Conservation (phyloP, 2,888 invertebrate genomes). For the Melieria omissa region DNA sequence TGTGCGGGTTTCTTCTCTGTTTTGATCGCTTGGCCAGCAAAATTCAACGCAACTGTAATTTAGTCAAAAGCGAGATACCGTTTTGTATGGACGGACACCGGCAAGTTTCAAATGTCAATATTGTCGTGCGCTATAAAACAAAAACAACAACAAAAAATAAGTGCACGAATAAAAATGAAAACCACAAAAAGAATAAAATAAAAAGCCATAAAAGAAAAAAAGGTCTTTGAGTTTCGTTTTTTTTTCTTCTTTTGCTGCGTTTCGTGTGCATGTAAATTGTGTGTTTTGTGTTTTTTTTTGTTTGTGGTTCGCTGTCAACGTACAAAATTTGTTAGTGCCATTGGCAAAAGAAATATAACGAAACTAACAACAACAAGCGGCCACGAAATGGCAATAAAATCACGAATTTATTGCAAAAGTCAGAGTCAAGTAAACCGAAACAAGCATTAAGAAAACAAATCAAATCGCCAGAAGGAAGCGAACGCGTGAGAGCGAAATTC, state of each 20-base stretch:
- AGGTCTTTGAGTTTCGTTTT: neutral
- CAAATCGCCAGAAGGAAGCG: neutral
- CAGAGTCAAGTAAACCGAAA: slow-evolving; percentile 23
- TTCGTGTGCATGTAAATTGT: slow-evolving; percentile 11
- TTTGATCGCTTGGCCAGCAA: slow-evolving; percentile 10
- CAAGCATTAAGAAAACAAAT: slow-evolving; percentile 25
- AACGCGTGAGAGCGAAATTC: neutral
- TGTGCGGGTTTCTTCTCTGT: too few species aligned
- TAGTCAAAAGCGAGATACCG: slow-evolving; percentile 52
- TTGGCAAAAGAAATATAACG: slow-evolving; percentile 19
- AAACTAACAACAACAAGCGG: slow-evolving; percentile 17
- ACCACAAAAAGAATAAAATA: slow-evolving; percentile 21
- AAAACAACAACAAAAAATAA: slow-evolving; percentile 13
- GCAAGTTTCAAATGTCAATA: slow-evolving; percentile 7
- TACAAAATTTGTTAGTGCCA: slow-evolving; percentile 4
- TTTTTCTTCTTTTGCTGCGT: neutral
- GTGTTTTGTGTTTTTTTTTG: slow-evolving; percentile 5
- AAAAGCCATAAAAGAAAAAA: slow-evolving; percentile 25
- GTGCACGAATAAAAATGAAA: neutral
- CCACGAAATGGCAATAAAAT: slow-evolving; percentile 35
- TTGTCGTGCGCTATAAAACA: slow-evolving; percentile 9
- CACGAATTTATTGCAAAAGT: slow-evolving; percentile 34
- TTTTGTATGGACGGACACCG: slow-evolving; percentile 46
- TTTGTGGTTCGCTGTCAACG: slow-evolving; percentile 14
- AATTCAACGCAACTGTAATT: slow-evolving; percentile 38